These are phyloP conservation scores for Colaptes auratus DNA, from an alignment of 2,113 vertebrate species.

Conservation along the genomic window DNA sequence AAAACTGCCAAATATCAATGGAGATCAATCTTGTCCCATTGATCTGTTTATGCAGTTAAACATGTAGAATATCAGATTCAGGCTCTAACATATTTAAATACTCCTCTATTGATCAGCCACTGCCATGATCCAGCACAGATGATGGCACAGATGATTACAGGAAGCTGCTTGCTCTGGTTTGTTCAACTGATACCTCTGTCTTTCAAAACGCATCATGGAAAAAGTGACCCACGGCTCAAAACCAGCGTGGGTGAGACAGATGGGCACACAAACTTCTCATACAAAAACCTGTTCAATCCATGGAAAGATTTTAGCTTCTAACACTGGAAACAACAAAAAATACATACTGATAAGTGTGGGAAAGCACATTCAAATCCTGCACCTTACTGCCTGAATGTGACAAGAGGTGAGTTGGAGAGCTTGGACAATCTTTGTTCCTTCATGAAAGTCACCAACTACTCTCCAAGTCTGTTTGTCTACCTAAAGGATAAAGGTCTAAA, in stretches of 20 bases:
- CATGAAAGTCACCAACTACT: background rate
- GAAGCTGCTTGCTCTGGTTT: conserved; percentile 73
- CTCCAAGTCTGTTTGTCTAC: background rate
- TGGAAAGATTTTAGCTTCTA: background rate
- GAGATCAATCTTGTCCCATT: conserved; percentile 80
- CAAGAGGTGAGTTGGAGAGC: background rate
- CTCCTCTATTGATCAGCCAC: conserved; percentile 84
- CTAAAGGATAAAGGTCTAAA: background rate
- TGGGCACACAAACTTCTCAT: background rate
- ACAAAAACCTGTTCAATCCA: background rate
- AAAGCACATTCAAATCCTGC: background rate
- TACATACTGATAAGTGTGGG: background rate
- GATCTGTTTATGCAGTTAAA: conserved; percentile 85
- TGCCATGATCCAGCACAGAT: conserved; percentile 83
- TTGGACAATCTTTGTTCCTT: background rate
- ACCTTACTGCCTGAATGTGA: background rate
- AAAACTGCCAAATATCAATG: conserved; percentile 85
- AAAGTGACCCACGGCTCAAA: conserved; percentile 11
- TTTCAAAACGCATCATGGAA: conserved; percentile 28
- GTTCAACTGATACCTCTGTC: conserved; percentile 45
- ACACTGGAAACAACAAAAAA: background rate
- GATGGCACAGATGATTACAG: conserved; percentile 82
- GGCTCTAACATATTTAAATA: conserved; percentile 88
- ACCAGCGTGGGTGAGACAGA: background rate
- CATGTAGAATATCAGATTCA: conserved; percentile 85